Evolutionary conservation across 1,140 invertebrate genomes (phyloP).

Genomic region (Brachionus sp.): DNA sequence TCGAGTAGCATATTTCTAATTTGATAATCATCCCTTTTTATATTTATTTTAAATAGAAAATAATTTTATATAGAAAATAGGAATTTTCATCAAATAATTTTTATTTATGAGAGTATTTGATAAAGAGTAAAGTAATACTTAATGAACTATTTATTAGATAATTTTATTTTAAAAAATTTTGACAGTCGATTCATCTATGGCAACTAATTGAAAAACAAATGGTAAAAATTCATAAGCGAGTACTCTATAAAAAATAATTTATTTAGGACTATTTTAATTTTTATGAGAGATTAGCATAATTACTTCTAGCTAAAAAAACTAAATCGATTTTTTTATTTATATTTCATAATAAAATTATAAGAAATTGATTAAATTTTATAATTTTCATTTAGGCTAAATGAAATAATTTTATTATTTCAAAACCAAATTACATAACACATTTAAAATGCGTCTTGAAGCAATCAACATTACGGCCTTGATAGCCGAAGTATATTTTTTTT

Average conservation of each 20-base stretch:
- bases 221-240: not conserved
- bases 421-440: not conserved
- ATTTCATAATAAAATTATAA: not conserved
- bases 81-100: not conserved
- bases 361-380: not conserved
- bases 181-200: not conserved
- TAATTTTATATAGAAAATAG: not conserved
- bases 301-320: not conserved
- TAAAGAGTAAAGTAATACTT: not conserved
- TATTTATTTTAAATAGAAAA: not conserved
- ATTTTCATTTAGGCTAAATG: not conserved
- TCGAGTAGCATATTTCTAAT: too few species aligned
- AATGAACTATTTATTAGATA: not conserved
- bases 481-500: not conserved
- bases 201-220: not conserved
- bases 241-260: not conserved
- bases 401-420: not conserved
- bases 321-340: not conserved
- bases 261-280: conserved; percentile 5
- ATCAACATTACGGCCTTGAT: not conserved
- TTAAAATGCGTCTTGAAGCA: not conserved
- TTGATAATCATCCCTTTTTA: too few species aligned
- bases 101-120: not conserved
- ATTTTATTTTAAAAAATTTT: not conserved
- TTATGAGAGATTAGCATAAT: not conserved